phyloP scores from a whole-genome alignment of 1,140 invertebrate species.

The Tetraneura akinire region DNA sequence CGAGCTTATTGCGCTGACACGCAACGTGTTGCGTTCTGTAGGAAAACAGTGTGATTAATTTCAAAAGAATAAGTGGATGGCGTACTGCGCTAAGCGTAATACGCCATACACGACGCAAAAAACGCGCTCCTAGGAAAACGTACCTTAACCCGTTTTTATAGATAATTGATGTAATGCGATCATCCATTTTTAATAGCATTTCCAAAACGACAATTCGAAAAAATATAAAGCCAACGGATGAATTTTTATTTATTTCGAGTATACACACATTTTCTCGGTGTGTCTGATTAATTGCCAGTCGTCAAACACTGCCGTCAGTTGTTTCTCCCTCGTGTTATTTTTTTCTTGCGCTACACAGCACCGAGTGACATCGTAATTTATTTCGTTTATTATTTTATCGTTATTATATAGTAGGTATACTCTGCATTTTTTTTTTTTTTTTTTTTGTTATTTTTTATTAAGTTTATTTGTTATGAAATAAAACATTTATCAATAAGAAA shows the following conservation, averaged over 20 bases:
- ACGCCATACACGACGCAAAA: no score
- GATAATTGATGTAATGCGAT: neutral
- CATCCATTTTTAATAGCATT: neutral
- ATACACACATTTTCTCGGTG: neutral
- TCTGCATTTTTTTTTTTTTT: neutral
- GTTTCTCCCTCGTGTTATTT: neutral
- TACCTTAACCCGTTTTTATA: neutral
- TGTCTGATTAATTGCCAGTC: conserved; percentile 23
- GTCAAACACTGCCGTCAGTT: neutral
- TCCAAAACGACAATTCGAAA: neutral
- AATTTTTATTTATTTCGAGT: neutral
- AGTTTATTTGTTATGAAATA: neutral
- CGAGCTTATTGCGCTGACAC: no score
- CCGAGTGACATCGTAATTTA: conserved; percentile 1
- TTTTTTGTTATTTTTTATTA: neutral
- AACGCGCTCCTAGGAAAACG: no score
- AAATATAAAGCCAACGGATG: neutral
- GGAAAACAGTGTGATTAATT: no score
- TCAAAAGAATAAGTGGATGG: no score
- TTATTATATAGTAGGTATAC: neutral
- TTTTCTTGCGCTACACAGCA: neutral
- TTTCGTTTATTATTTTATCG: conserved; percentile 23
- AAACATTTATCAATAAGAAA: neutral
- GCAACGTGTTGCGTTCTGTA: no score
- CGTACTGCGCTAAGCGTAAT: no score